phyloP scores from a whole-genome alignment of 1,140 invertebrate genomes.

The Arion vulgaris region DNA sequence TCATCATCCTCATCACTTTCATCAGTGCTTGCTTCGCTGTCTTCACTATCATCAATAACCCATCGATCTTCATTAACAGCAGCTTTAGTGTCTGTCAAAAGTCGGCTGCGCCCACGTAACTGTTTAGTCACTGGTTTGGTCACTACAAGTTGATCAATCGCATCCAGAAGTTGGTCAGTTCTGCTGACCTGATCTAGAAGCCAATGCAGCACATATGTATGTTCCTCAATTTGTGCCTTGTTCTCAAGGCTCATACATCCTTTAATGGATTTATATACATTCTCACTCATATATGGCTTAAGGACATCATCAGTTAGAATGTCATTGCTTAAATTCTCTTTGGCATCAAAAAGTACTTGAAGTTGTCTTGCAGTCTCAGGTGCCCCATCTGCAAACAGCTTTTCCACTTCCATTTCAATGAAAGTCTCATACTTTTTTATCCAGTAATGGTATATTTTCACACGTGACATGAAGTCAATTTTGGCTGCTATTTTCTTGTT shows the following conservation, averaged over 20 bases:
- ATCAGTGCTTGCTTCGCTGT: neutral
- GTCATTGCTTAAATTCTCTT: slow-evolving; percentile 19
- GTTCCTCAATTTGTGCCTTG: neutral
- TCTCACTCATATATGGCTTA: slow-evolving; percentile 42
- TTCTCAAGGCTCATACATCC: slow-evolving; percentile 2
- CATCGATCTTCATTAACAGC: slow-evolving; percentile 1
- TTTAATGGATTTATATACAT: slow-evolving; percentile 11
- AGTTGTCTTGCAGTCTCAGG: slow-evolving; percentile 18
- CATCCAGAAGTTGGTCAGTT: slow-evolving; percentile 25
- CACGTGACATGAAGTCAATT: neutral
- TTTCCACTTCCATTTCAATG: neutral
- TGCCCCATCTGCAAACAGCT: slow-evolving; percentile 27
- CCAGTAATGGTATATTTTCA: slow-evolving; percentile 33
- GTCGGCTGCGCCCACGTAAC: neutral
- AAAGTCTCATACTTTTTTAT: slow-evolving; percentile 1
- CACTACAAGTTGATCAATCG: slow-evolving; percentile 15
- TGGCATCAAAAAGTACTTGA: slow-evolving; percentile 46
- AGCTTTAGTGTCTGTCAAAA: neutral
- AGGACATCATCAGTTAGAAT: slow-evolving; percentile 49
- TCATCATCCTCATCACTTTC: slow-evolving; percentile 43
- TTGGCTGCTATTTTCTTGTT: neutral
- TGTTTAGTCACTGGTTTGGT: neutral
- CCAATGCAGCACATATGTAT: slow-evolving; percentile 14
- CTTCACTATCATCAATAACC: slow-evolving; percentile 29
- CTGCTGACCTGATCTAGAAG: neutral